These are phyloP conservation scores for Morpho deidamia DNA, from an alignment of 2,888 invertebrate genomes.

Conservation along the genomic window DNA sequence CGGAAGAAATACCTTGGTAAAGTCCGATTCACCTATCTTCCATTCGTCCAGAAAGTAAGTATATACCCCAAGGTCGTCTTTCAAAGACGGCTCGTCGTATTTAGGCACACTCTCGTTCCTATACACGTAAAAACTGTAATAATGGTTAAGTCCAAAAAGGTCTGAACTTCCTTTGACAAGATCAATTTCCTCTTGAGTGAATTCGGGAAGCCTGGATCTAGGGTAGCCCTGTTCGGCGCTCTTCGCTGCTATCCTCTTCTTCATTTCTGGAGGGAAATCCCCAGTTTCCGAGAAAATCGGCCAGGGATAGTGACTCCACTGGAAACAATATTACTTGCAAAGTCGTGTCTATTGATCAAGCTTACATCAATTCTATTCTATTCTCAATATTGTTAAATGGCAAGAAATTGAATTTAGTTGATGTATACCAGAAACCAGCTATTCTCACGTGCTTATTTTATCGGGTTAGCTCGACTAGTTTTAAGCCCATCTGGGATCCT, in stretches of 20 bases:
- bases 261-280: neutral
- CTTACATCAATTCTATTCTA: no score
- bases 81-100: conserved; percentile 2
- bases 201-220: conserved; percentile 64
- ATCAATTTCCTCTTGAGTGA: conserved; percentile 10
- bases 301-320: neutral
- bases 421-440: no score
- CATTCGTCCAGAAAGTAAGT: neutral
- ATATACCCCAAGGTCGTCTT: conserved; percentile 1
- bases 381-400: no score
- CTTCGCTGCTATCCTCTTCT: neutral
- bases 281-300: neutral
- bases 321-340: neutral
- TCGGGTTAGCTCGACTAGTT: no score
- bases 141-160: conserved; percentile 7
- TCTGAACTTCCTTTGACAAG: neutral
- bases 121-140: neutral
- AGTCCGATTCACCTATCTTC: conserved; percentile 11
- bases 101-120: neutral
- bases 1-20: conserved; percentile 21
- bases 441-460: no score
- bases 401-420: no score
- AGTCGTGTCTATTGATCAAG: no score
- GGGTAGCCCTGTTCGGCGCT: neutral
- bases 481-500: no score